Percentiles rank a stretch among this genome's conserved stretches.
These are phyloP conservation scores for Phymatocera aterrima DNA, from an alignment of 2,888 invertebrate genomes.

Conservation along the genomic window DNA sequence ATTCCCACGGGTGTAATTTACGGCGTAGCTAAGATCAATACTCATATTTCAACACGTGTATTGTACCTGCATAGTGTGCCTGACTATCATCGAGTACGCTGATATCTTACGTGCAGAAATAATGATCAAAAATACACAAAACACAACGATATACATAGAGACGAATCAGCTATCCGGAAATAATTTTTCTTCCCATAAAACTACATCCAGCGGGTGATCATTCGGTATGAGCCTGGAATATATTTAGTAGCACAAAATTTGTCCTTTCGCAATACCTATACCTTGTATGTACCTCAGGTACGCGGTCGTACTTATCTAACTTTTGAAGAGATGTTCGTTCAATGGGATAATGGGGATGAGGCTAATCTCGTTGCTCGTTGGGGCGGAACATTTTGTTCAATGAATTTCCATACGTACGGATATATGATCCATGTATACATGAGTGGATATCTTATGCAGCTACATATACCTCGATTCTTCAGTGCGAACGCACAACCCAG, in stretches of 20 bases:
- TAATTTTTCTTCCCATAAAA: no score
- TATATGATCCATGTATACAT: no score
- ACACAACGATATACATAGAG: background rate
- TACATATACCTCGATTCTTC: no score
- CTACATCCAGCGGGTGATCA: no score
- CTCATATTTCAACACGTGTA: background rate
- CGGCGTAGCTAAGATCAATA: slow-evolving; percentile 3
- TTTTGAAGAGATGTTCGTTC: background rate
- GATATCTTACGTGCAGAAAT: background rate
- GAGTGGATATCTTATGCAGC: background rate
- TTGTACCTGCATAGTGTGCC: background rate
- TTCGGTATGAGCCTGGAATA: no score
- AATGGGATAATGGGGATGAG: slow-evolving; percentile 17
- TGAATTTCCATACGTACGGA: background rate
- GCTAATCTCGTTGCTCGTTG: slow-evolving; percentile 7
- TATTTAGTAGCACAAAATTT: no score
- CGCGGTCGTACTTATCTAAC: no score
- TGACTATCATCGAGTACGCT: background rate
- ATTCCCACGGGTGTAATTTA: slow-evolving; percentile 32
- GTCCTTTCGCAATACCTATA: no score
- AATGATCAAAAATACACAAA: background rate
- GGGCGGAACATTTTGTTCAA: background rate
- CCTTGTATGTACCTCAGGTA: no score
- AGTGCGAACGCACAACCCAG: background rate
- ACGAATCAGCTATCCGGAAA: no score